phyloP scores from a whole-genome alignment of 2,888 invertebrate species.

The Tenthredo scrophulariae region DNA sequence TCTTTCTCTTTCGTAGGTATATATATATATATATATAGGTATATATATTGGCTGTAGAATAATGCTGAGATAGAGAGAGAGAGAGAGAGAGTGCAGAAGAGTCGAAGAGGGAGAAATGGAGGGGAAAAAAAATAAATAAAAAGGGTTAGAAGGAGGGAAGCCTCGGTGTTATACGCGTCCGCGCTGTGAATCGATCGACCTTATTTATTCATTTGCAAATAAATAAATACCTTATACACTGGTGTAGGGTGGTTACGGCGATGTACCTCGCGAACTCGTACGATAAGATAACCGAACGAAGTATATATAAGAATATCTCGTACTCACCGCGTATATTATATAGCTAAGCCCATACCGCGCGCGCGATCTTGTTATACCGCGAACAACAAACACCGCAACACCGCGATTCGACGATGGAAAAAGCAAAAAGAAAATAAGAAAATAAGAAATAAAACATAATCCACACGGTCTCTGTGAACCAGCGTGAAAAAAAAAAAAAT shows the following conservation, averaged over 20 bases:
- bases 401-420: background rate
- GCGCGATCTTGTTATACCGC: background rate
- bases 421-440: background rate
- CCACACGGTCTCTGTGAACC: background rate
- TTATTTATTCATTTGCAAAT: conserved; percentile 77
- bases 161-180: conserved; percentile 35
- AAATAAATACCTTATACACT: conserved; percentile 73
- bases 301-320: background rate
- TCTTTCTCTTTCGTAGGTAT: conserved; percentile 13
- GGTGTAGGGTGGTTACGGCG: conserved; percentile 55
- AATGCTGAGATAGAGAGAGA: background rate
- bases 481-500: background rate
- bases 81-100: background rate
- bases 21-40: background rate
- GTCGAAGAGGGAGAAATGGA: background rate
- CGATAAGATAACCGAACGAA: conserved; percentile 71
- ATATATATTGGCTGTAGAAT: background rate
- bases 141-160: conserved; percentile 22
- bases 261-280: conserved; percentile 65
- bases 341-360: background rate
- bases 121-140: conserved; percentile 1
- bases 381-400: background rate
- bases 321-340: background rate
- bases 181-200: conserved; percentile 71
- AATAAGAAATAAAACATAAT: background rate